These are phyloP conservation scores for Xenopus petersii DNA, from an alignment of 2,797 vertebrate species.

Conservation along the genomic window DNA sequence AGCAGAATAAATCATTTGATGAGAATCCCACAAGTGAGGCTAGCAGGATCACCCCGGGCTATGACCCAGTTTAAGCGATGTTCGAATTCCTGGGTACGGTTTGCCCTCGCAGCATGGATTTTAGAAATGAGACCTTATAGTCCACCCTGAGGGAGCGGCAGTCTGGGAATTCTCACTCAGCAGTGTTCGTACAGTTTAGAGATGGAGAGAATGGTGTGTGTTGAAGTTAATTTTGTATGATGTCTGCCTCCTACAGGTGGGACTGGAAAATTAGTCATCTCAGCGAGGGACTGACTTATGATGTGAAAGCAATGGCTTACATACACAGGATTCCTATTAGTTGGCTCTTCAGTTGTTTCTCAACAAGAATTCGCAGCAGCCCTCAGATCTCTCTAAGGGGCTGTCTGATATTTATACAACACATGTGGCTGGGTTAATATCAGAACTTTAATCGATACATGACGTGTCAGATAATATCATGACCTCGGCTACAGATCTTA, in stretches of 20 bases:
- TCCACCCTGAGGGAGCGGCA: slow-evolving; percentile 47
- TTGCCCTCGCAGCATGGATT: slow-evolving; percentile 49
- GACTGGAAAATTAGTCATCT: too few species aligned
- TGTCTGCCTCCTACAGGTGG: not conserved
- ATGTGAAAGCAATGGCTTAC: too few species aligned
- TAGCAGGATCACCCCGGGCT: slow-evolving; percentile 51
- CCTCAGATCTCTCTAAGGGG: too few species aligned
- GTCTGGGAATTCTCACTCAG: not conserved
- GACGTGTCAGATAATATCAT: too few species aligned
- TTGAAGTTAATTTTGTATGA: not conserved
- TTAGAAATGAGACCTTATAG: slow-evolving; percentile 59
- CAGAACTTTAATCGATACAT: too few species aligned
- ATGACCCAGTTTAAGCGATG: slow-evolving; percentile 61
- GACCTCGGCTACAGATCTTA: too few species aligned
- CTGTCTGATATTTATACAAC: too few species aligned
- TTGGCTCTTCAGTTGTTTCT: too few species aligned
- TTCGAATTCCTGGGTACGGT: slow-evolving; percentile 50
- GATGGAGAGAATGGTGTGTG: slow-evolving; percentile 3
- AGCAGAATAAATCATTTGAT: slow-evolving; percentile 32
- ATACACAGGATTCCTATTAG: too few species aligned
- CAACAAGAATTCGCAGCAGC: too few species aligned
- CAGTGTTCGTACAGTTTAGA: not conserved
- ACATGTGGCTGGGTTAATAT: too few species aligned
- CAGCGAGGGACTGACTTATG: too few species aligned
- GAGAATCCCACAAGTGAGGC: slow-evolving; percentile 51